These are phyloP conservation scores for Catostomus latipinnis DNA, from an alignment of 2,797 vertebrate genomes.

Conservation along the genomic window DNA sequence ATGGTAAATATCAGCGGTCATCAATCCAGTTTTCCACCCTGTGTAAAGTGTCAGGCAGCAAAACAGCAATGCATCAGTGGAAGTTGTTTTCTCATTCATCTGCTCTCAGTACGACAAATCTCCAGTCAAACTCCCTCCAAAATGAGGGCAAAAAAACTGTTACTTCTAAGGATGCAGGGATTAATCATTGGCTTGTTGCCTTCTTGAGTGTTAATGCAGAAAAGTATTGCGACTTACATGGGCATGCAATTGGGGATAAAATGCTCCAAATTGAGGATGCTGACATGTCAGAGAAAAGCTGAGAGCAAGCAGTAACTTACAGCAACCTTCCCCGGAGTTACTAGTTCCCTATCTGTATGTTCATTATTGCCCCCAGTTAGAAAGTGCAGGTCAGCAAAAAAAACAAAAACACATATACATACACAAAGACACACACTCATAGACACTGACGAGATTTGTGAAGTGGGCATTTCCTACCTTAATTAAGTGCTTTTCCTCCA, in stretches of 20 bases:
- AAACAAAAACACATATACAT: slow-evolving; percentile 2
- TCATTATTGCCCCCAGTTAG: slow-evolving; percentile 27
- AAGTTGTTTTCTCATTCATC: slow-evolving; percentile 8
- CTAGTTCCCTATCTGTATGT: slow-evolving; percentile 28
- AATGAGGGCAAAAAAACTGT: slow-evolving; percentile 18
- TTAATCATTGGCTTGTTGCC: slow-evolving; percentile 22
- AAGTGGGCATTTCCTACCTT: slow-evolving; percentile 69
- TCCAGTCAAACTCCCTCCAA: slow-evolving; percentile 1
- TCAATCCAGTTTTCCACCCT: slow-evolving; percentile 33
- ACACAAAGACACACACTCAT: background rate
- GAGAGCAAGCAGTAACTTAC: background rate
- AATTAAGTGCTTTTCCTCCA: slow-evolving; percentile 59
- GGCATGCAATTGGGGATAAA: background rate
- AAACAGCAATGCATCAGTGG: slow-evolving; percentile 44
- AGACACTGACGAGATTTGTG: background rate
- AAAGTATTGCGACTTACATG: slow-evolving; percentile 12
- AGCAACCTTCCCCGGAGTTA: slow-evolving; percentile 30
- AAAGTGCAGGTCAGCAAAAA: slow-evolving; percentile 51
- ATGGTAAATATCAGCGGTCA: slow-evolving; percentile 20
- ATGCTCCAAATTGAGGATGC: slow-evolving; percentile 10
- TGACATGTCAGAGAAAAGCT: slow-evolving; percentile 8
- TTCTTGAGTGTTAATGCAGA: background rate
- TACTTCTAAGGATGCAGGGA: slow-evolving; percentile 36
- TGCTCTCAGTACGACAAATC: background rate
- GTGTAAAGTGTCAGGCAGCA: slow-evolving; percentile 38